phyloP scores from a whole-genome alignment of 2,888 invertebrate species.

The Herminia tarsipennalis region DNA sequence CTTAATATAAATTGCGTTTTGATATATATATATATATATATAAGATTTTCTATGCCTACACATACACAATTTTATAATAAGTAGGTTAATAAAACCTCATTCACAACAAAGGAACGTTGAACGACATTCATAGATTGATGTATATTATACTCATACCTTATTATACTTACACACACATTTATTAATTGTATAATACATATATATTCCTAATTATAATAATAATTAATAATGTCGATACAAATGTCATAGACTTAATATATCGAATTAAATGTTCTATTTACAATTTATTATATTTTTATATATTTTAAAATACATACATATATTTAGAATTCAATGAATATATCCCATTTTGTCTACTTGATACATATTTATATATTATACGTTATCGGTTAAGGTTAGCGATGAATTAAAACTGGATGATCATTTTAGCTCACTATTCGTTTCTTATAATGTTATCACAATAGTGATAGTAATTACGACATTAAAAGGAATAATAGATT shows the following conservation, averaged over 20 bases:
- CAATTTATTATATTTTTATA: slow-evolving; percentile 58
- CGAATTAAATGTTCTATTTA: slow-evolving; percentile 69
- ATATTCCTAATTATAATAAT: slow-evolving; percentile 43
- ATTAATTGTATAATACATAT: slow-evolving; percentile 61
- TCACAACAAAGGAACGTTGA: slow-evolving; percentile 76
- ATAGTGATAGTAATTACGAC: slow-evolving; percentile 58
- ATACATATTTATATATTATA: slow-evolving; percentile 55
- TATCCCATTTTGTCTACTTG: slow-evolving; percentile 55
- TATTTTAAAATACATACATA: slow-evolving; percentile 59
- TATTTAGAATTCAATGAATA: slow-evolving; percentile 75
- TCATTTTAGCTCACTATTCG: slow-evolving; percentile 52
- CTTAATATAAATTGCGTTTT: slow-evolving; percentile 48
- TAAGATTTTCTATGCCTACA: slow-evolving; percentile 65
- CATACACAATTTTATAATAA: slow-evolving; percentile 55
- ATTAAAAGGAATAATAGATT: slow-evolving; percentile 53
- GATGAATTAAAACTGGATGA: slow-evolving; percentile 38
- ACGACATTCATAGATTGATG: slow-evolving; percentile 64
- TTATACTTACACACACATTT: slow-evolving; percentile 55
- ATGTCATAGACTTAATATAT: slow-evolving; percentile 62
- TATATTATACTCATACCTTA: slow-evolving; percentile 52
- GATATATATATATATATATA: no score
- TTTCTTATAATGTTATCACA: slow-evolving; percentile 50
- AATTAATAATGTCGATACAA: slow-evolving; percentile 65
- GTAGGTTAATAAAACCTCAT: slow-evolving; percentile 72
- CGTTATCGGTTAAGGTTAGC: slow-evolving; percentile 31